Conservation (phyloP, 1,140 invertebrate genomes). For the Pachyrhynchus sulphureomaculatus region DNA sequence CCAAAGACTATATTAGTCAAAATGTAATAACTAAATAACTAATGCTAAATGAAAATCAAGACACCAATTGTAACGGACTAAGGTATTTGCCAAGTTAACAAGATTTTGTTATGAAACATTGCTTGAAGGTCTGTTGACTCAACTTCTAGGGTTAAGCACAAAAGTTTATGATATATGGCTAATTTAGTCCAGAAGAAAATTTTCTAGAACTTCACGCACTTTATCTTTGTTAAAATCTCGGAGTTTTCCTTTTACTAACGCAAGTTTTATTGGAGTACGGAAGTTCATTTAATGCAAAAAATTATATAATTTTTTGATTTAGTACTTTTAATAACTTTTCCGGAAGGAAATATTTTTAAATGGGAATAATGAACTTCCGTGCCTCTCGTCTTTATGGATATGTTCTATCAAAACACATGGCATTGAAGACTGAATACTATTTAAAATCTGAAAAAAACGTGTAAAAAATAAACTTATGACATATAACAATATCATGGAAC, state of each 20-base stretch:
- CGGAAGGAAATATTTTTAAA: not conserved
- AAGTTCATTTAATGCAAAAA: slow-evolving; percentile 10
- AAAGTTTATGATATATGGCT: slow-evolving; percentile 21
- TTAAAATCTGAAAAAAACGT: too few relatives aligned
- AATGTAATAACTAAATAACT: not conserved
- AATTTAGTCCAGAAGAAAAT: slow-evolving; percentile 18
- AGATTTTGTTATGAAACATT: slow-evolving; percentile 13
- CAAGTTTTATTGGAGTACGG: slow-evolving; percentile 15
- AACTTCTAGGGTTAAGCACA: slow-evolving; percentile 17
- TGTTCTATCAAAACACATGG: too few relatives aligned
- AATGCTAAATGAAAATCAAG: slow-evolving; percentile 1
- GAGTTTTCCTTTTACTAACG: slow-evolving; percentile 15
- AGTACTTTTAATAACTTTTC: not conserved
- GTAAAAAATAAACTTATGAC: too few relatives aligned
- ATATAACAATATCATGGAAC: too few relatives aligned
- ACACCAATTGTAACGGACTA: slow-evolving; percentile 3
- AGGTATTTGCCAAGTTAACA: slow-evolving; percentile 12
- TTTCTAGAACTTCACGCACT: slow-evolving; percentile 19
- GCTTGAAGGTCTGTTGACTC: slow-evolving; percentile 10
- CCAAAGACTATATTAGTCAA: not conserved
- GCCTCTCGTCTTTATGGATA: too few relatives aligned
- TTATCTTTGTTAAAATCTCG: slow-evolving; percentile 21
- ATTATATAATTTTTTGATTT: slow-evolving; percentile 16
- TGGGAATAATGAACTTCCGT: not conserved
- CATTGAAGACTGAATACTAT: too few relatives aligned